Evolutionary conservation across 2,888 invertebrate species (phyloP), one percentile per base, ranked within the genome.

Genomic region (Nineta flava): DNA sequence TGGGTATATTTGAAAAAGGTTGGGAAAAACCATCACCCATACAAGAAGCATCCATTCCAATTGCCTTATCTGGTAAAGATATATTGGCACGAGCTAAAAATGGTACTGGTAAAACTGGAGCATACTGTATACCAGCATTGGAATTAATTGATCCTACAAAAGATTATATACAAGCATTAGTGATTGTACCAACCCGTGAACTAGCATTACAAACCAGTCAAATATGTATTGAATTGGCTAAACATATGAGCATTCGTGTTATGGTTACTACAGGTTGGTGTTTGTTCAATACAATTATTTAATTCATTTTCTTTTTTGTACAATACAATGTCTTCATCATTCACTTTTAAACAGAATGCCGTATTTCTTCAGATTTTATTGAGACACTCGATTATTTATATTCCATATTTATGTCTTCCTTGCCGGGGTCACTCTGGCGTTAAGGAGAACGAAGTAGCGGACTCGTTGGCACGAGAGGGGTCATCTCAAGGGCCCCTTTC

Each of bases 1-100:
- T 99, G 96, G 99, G 99, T 57, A 99, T 99, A 65, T 99, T 97
- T 69, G 99, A 99, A 70, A 99, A 99, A 72, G 99, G 96, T 53
- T 96, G 93, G 99, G 99, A 99, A 68, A 92, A 93, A 70, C 99
- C 99, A 50, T 95, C 95, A 54, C 99, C 99, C 31, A 99, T 99
- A 73, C 99, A 99, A 77, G 99, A 96, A 76, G 93, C 93, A 62
- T 91, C 96, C 66, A 99, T 99, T 72, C 97, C 97, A 54, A 92
- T 97, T 63, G 97, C 99, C 56, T 78, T 99, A 59, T 87, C 93
- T 62, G 97, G 97, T 62, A 87, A 94, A 72, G 97, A 99, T 73
- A 85, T 99, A 60, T 78, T 99, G 62, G 99, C 99, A 53, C 79
- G 99, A 68, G 99, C 99, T 59, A 99, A 99, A 74, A 99, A 99